Base-by-base conservation (phyloP, 1,140 invertebrate species). In the Dendroctonus ponderosae region DNA sequence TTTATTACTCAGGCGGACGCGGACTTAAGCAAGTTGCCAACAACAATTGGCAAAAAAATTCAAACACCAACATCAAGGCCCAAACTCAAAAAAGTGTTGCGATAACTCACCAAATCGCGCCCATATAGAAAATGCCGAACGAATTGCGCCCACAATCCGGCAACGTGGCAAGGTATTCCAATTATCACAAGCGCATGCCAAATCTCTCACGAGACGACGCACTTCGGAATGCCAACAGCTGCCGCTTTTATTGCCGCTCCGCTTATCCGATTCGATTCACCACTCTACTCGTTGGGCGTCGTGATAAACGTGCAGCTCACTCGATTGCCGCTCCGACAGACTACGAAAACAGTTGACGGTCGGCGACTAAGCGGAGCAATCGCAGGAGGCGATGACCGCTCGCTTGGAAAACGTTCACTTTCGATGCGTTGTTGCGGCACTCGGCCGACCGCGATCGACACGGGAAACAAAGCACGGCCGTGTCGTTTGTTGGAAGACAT, bases 121-220 rank as follows among this genome's bases (percentile, higher is more conserved):
- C 9, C 44, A 46, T 46, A 46, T 7, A n/a, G 2, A 46, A 46
- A 46, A 46, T 11, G 44, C 44, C 12, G 3, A 46, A 46, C 44
- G 9, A 11, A 3, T 11, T 8, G 39, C 43, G 15, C 42, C 41
- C 9, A 63, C 54, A 52, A 39, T 39, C 38, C 56, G 63, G 49
- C 61, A 66, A 66, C 69, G 59, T 37, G 15, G 64, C 39, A 43
- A 40, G 48, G 53, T 41, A 48, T 43, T 66, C 62, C 62, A 58
- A 65, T 65, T 65, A 65, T 53, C 58, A 40, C 44, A 42, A 65
- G 62, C 62, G 62, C 62, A 65, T 65, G 62, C 62, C 62, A 65
- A 65, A 65, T 66, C 64, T 59, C 64, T 59, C 56, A 66, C 56
- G 56, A 66, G 64, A 66, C 64, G 56, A 58, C 56, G 57, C 62